These are phyloP conservation scores for Chelon auratus DNA, from an alignment of 2,797 vertebrate species.

Conservation along the genomic window DNA sequence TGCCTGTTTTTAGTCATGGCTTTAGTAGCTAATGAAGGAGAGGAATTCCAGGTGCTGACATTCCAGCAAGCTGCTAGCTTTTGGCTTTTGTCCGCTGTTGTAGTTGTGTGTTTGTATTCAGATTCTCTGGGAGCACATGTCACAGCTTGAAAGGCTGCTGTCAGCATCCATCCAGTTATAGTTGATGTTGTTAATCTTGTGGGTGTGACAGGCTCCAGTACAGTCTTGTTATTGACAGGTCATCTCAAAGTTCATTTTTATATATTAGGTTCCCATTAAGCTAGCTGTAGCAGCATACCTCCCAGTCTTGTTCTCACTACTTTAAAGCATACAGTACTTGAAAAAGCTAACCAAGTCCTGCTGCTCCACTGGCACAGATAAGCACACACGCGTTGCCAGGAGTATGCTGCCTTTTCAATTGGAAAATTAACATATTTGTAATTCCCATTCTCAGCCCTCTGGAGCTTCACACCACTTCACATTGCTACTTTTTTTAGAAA, in stretches of 20 bases:
- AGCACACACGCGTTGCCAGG: slow-evolving; percentile 5
- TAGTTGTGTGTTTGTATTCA: slow-evolving; percentile 20
- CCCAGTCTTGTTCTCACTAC: slow-evolving; percentile 10
- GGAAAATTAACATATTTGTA: slow-evolving; percentile 52
- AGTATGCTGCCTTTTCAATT: slow-evolving; percentile 32
- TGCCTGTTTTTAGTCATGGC: slow-evolving; percentile 25
- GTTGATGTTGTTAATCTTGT: slow-evolving; percentile 22
- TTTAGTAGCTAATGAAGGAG: slow-evolving; percentile 26
- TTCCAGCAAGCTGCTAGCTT: slow-evolving; percentile 40
- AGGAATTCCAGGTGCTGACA: slow-evolving; percentile 59
- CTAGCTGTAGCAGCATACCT: slow-evolving; percentile 2
- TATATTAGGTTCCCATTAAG: slow-evolving; percentile 23
- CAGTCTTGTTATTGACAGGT: slow-evolving; percentile 43
- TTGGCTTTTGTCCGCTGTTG: slow-evolving; percentile 22
- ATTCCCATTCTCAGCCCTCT: slow-evolving; percentile 29
- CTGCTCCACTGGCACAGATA: slow-evolving; percentile 42
- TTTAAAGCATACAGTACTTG: slow-evolving; percentile 45
- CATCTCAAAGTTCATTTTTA: slow-evolving; percentile 36
- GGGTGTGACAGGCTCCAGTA: slow-evolving; percentile 35
- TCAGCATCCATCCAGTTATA: slow-evolving; percentile 4
- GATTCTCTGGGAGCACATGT: slow-evolving; percentile 27
- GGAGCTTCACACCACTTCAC: slow-evolving; percentile 11
- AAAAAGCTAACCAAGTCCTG: slow-evolving; percentile 31
- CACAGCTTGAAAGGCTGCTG: slow-evolving; percentile 34
- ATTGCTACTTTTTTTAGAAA: slow-evolving; percentile 17